phyloP scores from a whole-genome alignment of 2,797 vertebrate species.

The Holocentrus rufus region DNA sequence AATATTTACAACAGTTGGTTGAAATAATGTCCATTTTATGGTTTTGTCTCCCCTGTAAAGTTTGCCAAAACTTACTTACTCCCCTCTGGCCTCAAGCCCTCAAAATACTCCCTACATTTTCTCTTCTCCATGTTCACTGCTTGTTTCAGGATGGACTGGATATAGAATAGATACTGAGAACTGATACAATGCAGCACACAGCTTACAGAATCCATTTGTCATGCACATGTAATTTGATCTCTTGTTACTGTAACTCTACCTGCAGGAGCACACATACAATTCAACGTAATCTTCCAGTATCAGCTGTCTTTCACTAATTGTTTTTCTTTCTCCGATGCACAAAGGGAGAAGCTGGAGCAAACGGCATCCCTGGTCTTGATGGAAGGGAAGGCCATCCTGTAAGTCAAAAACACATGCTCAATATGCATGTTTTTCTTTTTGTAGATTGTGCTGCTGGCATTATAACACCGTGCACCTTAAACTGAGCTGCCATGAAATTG shows the following conservation, averaged over 20 bases:
- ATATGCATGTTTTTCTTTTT: slow-evolving; percentile 15
- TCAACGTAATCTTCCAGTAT: background rate
- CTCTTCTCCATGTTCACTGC: background rate
- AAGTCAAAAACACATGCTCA: slow-evolving; percentile 72
- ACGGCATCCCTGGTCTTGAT: slow-evolving; percentile 88
- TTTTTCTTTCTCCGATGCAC: slow-evolving; percentile 27
- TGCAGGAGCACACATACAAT: background rate
- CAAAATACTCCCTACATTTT: slow-evolving; percentile 27
- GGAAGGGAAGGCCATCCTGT: slow-evolving; percentile 90
- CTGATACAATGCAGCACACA: background rate
- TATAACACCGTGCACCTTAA: background rate
- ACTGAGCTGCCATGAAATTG: background rate
- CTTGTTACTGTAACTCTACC: background rate
- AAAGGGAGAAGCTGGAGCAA: slow-evolving; percentile 90
- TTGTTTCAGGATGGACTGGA: slow-evolving; percentile 12
- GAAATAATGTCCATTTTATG: too few relatives aligned
- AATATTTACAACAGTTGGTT: too few relatives aligned
- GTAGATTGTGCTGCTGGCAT: background rate
- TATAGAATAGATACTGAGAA: background rate
- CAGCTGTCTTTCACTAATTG: background rate
- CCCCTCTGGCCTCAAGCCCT: too few relatives aligned
- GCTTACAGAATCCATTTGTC: background rate
- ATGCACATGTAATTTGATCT: background rate
- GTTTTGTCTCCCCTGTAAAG: too few relatives aligned
- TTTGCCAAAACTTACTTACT: too few relatives aligned